Evolutionary conservation across 2,113 vertebrate genomes (phyloP), one percentile per base, ranked within the genome.

Genomic region (Clarias batrachus): DNA sequence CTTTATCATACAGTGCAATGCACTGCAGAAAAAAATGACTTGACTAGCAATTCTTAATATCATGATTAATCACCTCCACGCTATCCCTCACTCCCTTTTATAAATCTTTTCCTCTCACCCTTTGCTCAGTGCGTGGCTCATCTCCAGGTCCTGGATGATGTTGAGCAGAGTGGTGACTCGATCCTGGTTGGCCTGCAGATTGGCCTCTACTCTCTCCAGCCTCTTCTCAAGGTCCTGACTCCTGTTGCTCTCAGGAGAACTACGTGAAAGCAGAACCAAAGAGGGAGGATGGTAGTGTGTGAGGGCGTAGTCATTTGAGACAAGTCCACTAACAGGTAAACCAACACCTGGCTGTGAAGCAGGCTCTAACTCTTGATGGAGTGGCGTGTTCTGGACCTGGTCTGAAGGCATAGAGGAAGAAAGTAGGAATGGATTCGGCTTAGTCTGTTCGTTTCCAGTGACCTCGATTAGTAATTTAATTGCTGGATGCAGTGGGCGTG

Each of bases 91-190:
- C 52, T 48, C 77, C 19, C 81, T 48, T 65, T n/a, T 82, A 59
- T 81, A 81, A 85, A 89, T 87, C 89, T 91, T 86, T 91, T 90
- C 84, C 27, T 83, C 93, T 93, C 91, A 95, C 95, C 93, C 89
- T 25, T 87, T 89, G 88, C 86, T 91, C 59, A 92, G 92, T 85
- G 89, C 90, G 25, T 92, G 90, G 91, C 91, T 91, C 52, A 84
- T 93, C 93, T 95, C 95, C 89, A 95, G 91, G 92, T 95, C 93
- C 78, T 94, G 92, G 90, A 95, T 95, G 86, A 95, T 93, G 91
- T 94, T 93, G n/a, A 95, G 94, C 82, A 95, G 91, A 76, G 92
- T 94, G 0, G 91, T 90, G 90, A 95, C 94, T 90, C 93, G 90
- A 90, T 93, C 91, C 90, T 94, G 93, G 90, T 95, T 95, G 89